Evolutionary conservation across 1,140 invertebrate species (phyloP).

Genomic region (Heliconius hewitsoni): DNA sequence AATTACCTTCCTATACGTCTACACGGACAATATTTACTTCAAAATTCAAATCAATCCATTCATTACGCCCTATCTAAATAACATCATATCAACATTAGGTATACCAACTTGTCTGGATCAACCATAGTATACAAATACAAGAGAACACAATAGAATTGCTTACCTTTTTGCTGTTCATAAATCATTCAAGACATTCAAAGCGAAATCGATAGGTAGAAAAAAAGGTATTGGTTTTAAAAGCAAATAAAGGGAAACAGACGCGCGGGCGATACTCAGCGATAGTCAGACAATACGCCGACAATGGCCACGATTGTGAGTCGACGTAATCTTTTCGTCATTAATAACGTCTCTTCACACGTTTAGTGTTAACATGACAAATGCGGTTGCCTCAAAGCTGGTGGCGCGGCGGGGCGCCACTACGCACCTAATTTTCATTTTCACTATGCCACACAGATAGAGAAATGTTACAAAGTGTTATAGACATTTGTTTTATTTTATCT

Average conservation of each 20-base stretch:
- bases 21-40: too few relatives aligned
- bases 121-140: background rate
- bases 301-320: slow-evolving; percentile 61
- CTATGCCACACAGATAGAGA: slow-evolving; percentile 56
- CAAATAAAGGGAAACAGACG: slow-evolving; percentile 61
- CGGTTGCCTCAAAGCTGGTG: slow-evolving; percentile 50
- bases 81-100: background rate
- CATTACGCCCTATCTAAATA: too few relatives aligned
- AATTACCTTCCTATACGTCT: too few relatives aligned
- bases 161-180: slow-evolving; percentile 28
- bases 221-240: slow-evolving; percentile 50
- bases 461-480: background rate
- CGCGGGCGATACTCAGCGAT: slow-evolving; percentile 36
- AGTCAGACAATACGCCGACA: slow-evolving; percentile 44
- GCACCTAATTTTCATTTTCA: slow-evolving; percentile 50
- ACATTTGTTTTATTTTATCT: background rate
- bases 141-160: slow-evolving; percentile 23
- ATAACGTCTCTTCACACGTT: slow-evolving; percentile 74
- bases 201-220: slow-evolving; percentile 30
- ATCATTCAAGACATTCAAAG: slow-evolving; percentile 31
- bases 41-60: too few relatives aligned
- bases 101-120: background rate
- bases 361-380: slow-evolving; percentile 79
- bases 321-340: slow-evolving; percentile 75
- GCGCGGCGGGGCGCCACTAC: slow-evolving; percentile 57